Evolutionary conservation across 2,888 invertebrate genomes (phyloP), one percentile per base, ranked within the genome.

Genomic region (Alloplasta piceator): DNA sequence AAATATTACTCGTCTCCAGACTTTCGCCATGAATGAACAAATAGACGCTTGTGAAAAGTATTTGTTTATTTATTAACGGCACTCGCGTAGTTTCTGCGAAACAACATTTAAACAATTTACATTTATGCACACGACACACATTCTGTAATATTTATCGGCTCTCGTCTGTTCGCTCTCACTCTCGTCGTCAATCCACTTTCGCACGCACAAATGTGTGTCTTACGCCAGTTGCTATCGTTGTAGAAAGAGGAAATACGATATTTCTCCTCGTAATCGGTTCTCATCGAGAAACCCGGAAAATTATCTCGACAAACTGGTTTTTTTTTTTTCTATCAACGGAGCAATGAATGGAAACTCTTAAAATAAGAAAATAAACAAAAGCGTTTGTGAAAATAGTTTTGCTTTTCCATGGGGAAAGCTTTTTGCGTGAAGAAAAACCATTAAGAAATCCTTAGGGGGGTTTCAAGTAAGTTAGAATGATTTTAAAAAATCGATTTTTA

Each of bases 221-320:
- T 50, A 38, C 39, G 5, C 39, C 46, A 14, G 14, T 9, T 26
- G 26, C 26, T 26, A 26, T 4, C 12, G 12, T 26, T 41, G 9
- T 60, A 75, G 50, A 58, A 67, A 50, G 61, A n/a, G 41, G 43
- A 75, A 52, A 68, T 3, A 26, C 50, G 10, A 61, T 36, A 36
- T 6, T 38, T 5, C 14, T 12, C 36, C 10, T 39, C 10, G 60
- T 60, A 14, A 68, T 61, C 16, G 26, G 36, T 48, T 75, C 60
- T 60, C 14, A 60, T 68, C 36, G 67, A 43, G 67, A 61, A 26
- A 75, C 67, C 67, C 75, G 75, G 67, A 75, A 75, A 67, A 61
- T 60, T 2, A 5, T 10, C 50, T 38, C 48, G 75, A 14, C 60
- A 68, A 75, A 75, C 75, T 75, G 60, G 75, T 68, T 75, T 60